Base-by-base conservation (phyloP, 2,797 vertebrate genomes). In the Gymnoscopelus braueri region DNA sequence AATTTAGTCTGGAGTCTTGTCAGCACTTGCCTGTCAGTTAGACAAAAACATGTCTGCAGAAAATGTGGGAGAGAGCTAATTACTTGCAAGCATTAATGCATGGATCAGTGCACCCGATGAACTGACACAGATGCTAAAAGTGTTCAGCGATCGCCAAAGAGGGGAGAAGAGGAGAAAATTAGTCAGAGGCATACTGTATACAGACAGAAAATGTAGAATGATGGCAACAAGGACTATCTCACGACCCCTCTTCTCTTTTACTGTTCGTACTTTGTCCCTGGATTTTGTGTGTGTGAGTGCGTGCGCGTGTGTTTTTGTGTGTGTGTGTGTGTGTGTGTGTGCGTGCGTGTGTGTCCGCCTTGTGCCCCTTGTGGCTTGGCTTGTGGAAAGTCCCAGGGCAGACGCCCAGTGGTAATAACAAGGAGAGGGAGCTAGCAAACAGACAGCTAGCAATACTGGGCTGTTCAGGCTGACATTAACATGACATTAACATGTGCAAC, bases 301-400 rank as follows among this genome's bases (percentile, higher is more conserved):
- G 32, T 32, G 32, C 2, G 32, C 2, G 32, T 32, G 32, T 32
- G 32, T 32, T 1, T 32, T 1, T 32, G 32, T 32, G 32, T 32
- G 35, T 8, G 5, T 7, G 35, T 39, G 35, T 44, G 39, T 9
- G 7, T 32, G 23, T 29, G 50, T 53, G 62, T 19, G 29, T 53
- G 62, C 23, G n/a, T 58, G n/a, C 15, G 14, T 54, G 4, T 23
- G 3, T 35, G 7, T 10, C 10, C 26, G 12, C 32, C 3, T 60
- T 19, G 5, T 51, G 66, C 26, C 6, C 32, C 3, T 60, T 19
- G 5, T 51, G 66, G 71, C 59, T 14, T 59, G 60, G 56, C 69
- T 79, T 60, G 48, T 65, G 67, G 91, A 90, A 92, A 91, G 60
- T 87, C 89, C 88, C 86, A 79, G 71, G 59, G 66, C 69, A 85